Percentiles rank a stretch among this genome's conserved stretches.
phyloP scores from a whole-genome alignment of 2,888 invertebrate species.

The Myopa tessellatipennis region DNA sequence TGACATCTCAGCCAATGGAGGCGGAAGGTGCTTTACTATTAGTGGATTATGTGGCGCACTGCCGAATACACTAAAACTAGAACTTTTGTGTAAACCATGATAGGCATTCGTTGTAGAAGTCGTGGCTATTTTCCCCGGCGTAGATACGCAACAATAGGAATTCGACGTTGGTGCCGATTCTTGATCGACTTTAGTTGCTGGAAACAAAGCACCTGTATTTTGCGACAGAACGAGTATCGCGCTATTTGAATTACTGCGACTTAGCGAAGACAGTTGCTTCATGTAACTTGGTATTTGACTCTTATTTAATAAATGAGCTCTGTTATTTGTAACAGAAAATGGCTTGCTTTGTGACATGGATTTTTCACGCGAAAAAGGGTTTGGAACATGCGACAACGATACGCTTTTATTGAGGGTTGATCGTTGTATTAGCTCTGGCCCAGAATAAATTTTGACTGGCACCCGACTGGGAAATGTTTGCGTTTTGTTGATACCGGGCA shows the following conservation, averaged over 20 bases:
- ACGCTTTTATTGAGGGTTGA: slow-evolving; percentile 62
- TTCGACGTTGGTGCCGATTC: slow-evolving; percentile 31
- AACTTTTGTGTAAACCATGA: slow-evolving; percentile 62
- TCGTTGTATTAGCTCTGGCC: slow-evolving; percentile 19
- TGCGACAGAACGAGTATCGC: slow-evolving; percentile 58
- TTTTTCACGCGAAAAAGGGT: slow-evolving; percentile 13
- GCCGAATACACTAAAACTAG: slow-evolving; percentile 65
- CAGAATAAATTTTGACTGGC: slow-evolving; percentile 54
- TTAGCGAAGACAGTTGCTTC: slow-evolving; percentile 63
- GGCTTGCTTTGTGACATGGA: slow-evolving; percentile 5
- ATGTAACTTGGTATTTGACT: slow-evolving; percentile 67
- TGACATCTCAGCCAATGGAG: slow-evolving; percentile 47
- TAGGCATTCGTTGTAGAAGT: slow-evolving; percentile 42
- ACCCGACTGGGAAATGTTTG: slow-evolving; percentile 53
- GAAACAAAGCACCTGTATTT: slow-evolving; percentile 40
- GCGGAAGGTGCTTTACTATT: slow-evolving; percentile 46
- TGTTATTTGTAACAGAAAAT: slow-evolving; percentile 29
- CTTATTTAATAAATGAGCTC: slow-evolving; percentile 60
- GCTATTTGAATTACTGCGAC: slow-evolving; percentile 66
- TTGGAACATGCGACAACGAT: slow-evolving; percentile 64
- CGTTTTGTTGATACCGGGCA: slow-evolving; percentile 17
- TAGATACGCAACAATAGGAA: slow-evolving; percentile 28
- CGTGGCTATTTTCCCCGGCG: slow-evolving; percentile 4
- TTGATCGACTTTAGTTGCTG: slow-evolving; percentile 34
- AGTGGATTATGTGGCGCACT: slow-evolving; percentile 53